These are phyloP conservation scores for Homalodisca vitripennis DNA, from an alignment of 1,140 invertebrate genomes.

Conservation along the genomic window DNA sequence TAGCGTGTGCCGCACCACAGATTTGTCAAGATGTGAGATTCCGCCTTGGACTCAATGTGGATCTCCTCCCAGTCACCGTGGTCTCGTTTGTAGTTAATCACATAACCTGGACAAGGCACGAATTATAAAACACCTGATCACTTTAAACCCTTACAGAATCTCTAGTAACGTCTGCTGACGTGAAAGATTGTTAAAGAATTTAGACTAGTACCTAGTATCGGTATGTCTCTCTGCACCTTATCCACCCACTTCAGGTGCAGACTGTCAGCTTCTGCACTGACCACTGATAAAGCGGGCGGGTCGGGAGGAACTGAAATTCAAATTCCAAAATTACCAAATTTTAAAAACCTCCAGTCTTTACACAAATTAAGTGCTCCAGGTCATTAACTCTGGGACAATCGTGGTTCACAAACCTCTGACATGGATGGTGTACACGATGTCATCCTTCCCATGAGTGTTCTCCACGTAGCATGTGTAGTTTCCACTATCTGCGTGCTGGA, in stretches of 20 bases:
- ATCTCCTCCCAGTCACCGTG: slow-evolving; percentile 86
- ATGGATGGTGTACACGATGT: slow-evolving; percentile 71
- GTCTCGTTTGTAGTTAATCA: slow-evolving; percentile 85
- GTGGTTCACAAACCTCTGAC: slow-evolving; percentile 57
- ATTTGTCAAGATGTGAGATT: slow-evolving; percentile 72
- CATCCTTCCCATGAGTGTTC: slow-evolving; percentile 81
- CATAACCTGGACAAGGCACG: slow-evolving; percentile 60
- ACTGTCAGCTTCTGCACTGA: slow-evolving; percentile 68
- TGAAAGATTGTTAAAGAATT: background rate
- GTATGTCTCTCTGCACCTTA: slow-evolving; percentile 67
- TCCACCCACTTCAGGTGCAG: slow-evolving; percentile 67
- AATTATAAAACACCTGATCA: background rate
- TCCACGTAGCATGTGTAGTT: slow-evolving; percentile 87
- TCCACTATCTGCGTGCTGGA: slow-evolving; percentile 78
- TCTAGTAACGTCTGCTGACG: background rate
- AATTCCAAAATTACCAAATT: too few species aligned
- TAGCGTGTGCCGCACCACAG: slow-evolving; percentile 87
- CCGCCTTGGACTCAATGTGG: slow-evolving; percentile 74
- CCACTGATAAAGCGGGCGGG: slow-evolving; percentile 63
- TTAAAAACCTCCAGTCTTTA: too few species aligned
- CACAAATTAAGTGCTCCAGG: too few species aligned
- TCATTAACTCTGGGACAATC: background rate
- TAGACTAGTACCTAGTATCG: slow-evolving; percentile 55
- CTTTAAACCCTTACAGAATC: background rate
- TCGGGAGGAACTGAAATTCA: slow-evolving; percentile 64